Evolutionary conservation across 2,113 vertebrate genomes (phyloP), one percentile per base, ranked within the genome.

Genomic region (Engraulis encrasicolus): DNA sequence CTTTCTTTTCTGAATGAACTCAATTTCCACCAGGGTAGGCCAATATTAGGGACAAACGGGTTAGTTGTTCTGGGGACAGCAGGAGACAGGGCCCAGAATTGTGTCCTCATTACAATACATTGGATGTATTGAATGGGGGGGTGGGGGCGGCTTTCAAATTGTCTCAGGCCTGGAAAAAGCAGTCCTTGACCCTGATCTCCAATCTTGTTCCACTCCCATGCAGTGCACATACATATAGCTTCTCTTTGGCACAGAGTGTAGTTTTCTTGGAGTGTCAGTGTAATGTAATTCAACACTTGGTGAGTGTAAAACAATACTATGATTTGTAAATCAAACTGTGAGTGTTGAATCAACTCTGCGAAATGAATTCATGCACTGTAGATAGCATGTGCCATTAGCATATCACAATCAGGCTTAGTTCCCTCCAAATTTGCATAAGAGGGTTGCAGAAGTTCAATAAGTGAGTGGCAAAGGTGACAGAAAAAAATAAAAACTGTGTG

Each of bases 351-450:
- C 19, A 18, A 36, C 17, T 38, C n/a, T 50, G n/a, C 36, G 14
- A 31, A 19, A 23, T 54, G 23, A 38, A 34, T 58, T 23, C 34
- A 50, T 74, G 11, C 31, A 74, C 80, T 85, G 83, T 74, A 81
- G 83, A 81, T 78, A 80, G 71, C 82, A 50, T 15, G 78, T 61
- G 19, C 49, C 79, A 85, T 87, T 85, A 83, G 20, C 50, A 78
- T 78, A 85, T 81, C 81, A 61, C 40, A 66, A 81, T 87, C 66
- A 50, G 50, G 66, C 78, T 81, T 71, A 31, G 15, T 66, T 81
- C 79, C 20, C 17, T 74, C 34, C 7, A 74, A 34, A 85, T 87
- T 85, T 87, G 86, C 86, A 85, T 85, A 80, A 77, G 50, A 83
- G 50, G 61, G n/a, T 80, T 40, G 37, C 66, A 74, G 19, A 52